Conservation (phyloP, 2,797 vertebrate species). For the Lutjanus argentimaculatus region DNA sequence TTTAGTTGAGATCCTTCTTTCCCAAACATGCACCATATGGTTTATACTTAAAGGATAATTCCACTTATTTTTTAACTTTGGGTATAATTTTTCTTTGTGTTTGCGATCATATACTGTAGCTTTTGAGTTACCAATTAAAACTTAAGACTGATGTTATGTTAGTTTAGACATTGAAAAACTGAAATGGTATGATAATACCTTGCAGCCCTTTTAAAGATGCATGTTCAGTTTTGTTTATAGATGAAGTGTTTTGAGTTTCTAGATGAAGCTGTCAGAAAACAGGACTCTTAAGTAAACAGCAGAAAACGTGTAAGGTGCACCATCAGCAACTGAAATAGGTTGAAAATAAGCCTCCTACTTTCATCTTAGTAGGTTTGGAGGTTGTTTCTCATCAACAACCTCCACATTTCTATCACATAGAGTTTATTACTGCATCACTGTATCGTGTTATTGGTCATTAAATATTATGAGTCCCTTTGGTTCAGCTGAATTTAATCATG, state of each 20-base stretch:
- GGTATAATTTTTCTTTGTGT: neutral
- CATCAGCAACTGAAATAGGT: neutral
- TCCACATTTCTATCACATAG: neutral
- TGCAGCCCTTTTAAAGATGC: neutral
- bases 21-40: too few species aligned
- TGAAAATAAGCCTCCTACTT: neutral
- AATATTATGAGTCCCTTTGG: neutral
- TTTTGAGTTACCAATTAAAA: neutral
- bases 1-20: neutral
- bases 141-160: neutral
- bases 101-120: neutral
- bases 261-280: neutral
- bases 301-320: neutral
- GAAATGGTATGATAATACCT: neutral
- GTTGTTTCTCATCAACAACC: neutral
- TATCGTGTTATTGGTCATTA: neutral
- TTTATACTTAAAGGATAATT: neutral
- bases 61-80: neutral
- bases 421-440: neutral
- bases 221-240: too few species aligned
- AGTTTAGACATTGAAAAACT: neutral
- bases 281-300: slow-evolving; percentile 17
- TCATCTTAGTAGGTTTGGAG: neutral
- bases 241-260: neutral
- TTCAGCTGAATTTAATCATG: slow-evolving; percentile 85